A percentile compares a stretch with the other conserved stretches of the same genome.
These are phyloP conservation scores for Chelon labrosus DNA, from an alignment of 2,797 vertebrate species.

Conservation along the genomic window DNA sequence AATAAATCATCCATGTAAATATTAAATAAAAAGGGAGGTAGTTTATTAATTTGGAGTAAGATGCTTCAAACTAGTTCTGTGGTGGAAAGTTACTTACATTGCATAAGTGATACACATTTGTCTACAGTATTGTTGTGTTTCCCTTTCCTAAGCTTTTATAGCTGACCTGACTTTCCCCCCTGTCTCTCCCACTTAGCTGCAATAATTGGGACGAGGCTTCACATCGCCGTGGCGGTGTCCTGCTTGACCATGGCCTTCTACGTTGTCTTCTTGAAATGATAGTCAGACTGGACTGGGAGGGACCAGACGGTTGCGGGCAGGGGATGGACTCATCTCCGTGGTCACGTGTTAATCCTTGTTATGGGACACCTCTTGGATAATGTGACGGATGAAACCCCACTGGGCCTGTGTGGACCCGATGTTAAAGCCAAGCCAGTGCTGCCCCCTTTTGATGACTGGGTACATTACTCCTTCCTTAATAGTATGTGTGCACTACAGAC, in stretches of 20 bases:
- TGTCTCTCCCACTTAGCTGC: slow-evolving; percentile 83
- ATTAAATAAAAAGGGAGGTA: neutral
- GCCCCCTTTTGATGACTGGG: slow-evolving; percentile 66
- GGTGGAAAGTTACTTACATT: too few species aligned
- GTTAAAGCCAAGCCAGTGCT: slow-evolving; percentile 55
- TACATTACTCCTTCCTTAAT: slow-evolving; percentile 46
- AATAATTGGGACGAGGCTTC: slow-evolving; percentile 93
- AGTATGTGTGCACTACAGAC: slow-evolving; percentile 56
- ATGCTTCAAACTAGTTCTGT: too few species aligned
- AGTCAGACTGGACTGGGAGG: slow-evolving; percentile 30
- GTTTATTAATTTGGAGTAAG: neutral
- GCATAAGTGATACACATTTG: neutral
- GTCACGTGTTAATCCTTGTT: slow-evolving; percentile 39
- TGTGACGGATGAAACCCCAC: slow-evolving; percentile 49
- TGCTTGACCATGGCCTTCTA: slow-evolving; percentile 93
- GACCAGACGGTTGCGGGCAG: slow-evolving; percentile 42
- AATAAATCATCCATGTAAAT: too few species aligned
- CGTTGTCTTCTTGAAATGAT: slow-evolving; percentile 90
- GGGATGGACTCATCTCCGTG: slow-evolving; percentile 46
- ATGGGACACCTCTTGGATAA: slow-evolving; percentile 63
- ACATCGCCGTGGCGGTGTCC: slow-evolving; percentile 89
- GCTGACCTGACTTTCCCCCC: neutral
- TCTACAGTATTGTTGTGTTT: neutral
- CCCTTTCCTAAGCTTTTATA: neutral
- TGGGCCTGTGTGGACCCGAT: slow-evolving; percentile 42